Conservation (phyloP, 2,113 vertebrate species). For the Rynchops niger region DNA sequence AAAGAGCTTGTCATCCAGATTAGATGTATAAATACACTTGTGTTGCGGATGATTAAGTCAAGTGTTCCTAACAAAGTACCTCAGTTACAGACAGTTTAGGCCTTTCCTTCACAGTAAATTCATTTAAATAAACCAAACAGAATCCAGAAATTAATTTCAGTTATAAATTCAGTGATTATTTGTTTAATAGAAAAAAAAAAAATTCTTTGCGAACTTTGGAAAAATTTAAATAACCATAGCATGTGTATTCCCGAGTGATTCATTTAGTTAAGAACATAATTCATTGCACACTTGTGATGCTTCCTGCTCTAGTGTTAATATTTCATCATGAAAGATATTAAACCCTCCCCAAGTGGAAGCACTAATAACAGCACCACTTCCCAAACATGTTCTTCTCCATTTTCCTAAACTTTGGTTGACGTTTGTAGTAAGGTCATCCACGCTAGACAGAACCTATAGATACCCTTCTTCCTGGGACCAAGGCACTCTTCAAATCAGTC, state of each 20-base stretch:
- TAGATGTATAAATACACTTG: background rate
- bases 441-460: background rate
- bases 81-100: background rate
- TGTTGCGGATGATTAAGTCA: background rate
- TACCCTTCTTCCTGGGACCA: background rate
- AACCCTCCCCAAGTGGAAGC: background rate
- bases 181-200: constrained; percentile 29
- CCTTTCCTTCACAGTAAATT: background rate
- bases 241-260: constrained; percentile 2
- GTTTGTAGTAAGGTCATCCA: background rate
- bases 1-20: background rate
- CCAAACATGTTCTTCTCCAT: background rate
- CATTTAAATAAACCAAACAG: background rate
- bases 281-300: background rate
- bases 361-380: background rate
- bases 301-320: constrained; percentile 12
- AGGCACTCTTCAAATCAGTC: background rate
- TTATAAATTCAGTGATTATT: constrained; percentile 10
- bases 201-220: constrained; percentile 32
- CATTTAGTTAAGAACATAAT: background rate
- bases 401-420: background rate
- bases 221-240: constrained; percentile 20
- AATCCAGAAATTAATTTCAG: background rate
- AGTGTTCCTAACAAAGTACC: background rate
- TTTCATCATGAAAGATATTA: constrained; percentile 18